A percentile compares a stretch with the other conserved stretches of the same genome.
Evolutionary conservation across 2,888 invertebrate genomes (phyloP).

Genomic region (Eueremaeus valkanovi): DNA sequence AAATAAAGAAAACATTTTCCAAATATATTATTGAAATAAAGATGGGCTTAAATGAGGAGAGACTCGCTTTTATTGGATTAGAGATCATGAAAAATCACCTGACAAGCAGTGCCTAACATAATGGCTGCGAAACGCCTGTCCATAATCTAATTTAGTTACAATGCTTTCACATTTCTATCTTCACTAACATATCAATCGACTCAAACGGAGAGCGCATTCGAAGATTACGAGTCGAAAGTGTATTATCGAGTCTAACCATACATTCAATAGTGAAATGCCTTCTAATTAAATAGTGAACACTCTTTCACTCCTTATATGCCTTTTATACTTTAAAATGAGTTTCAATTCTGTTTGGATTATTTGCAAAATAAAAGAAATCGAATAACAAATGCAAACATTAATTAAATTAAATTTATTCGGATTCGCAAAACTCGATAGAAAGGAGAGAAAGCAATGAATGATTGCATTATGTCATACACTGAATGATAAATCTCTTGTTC

Average conservation of each 20-base stretch:
- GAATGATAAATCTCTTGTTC: conserved; percentile 6
- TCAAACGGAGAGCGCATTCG: not conserved
- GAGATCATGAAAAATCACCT: conserved; percentile 28
- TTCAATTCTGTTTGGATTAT: not conserved
- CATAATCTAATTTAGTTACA: conserved; percentile 17
- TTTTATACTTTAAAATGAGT: not conserved
- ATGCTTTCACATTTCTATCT: not conserved
- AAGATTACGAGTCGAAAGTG: not conserved
- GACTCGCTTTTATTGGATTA: conserved; percentile 11
- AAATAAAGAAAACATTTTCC: not conserved
- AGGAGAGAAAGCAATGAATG: not conserved
- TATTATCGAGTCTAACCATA: conserved; percentile 2
- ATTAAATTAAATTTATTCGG: not conserved
- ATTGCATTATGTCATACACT: conserved; percentile 13
- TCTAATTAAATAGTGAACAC: conserved; percentile 12
- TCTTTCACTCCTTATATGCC: not conserved
- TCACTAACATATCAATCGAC: conserved; percentile 29
- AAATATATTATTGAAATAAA: conserved; percentile 22
- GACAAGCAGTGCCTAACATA: not conserved
- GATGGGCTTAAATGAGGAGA: not conserved
- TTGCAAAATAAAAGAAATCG: not conserved
- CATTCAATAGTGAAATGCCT: conserved; percentile 7
- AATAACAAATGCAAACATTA: conserved; percentile 1
- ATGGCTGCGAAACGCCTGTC: not conserved
- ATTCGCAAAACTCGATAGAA: not conserved